Base-by-base conservation (phyloP, 2,797 vertebrate species). In the Xenentodon cancila region DNA sequence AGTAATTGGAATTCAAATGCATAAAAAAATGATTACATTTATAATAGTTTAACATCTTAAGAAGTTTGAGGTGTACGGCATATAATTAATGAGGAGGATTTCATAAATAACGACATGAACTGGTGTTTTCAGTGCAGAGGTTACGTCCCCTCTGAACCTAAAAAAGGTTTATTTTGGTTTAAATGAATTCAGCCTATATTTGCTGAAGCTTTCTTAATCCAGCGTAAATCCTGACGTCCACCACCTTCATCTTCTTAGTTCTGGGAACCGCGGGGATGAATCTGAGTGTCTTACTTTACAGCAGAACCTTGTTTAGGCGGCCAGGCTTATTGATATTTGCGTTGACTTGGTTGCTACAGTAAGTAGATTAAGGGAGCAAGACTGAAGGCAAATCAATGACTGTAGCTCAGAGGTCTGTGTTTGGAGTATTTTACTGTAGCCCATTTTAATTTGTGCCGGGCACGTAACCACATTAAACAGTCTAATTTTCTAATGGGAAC, bases 301-400 rank as follows among this genome's bases (percentile, higher is more conserved):
- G 66, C 66, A 51, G 48, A 21, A 45, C 50, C 47, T 22, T 48
- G 64, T 73, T 65, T 9, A 65, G 52, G 56, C 66, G 21, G 61
- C 63, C 79, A 53, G 77, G 51, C 80, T 64, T 76, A 72, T 85
- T 68, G 53, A 79, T 83, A 79, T 80, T 72, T 81, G 70, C 11
- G 17, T 71, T 40, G 77, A 77, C 76, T 87, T 68, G 71, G 60
- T 85, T 85, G 67, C 76, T 81, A 74, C 75, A 81, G 79, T 87
- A 83, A 89, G 82, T 82, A 79, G 85, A 88, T 88, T 83, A 85
- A 79, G 67, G 53, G 34, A 75, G 61, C 79, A 47, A 53, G 85
- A 89, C 78, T 88, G 80, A 88, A 68, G 81, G 80, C 82, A 88
- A 89, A 90, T 90, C 87, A 86, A 88, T 88, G 79, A 84, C 78